Base-by-base conservation (phyloP, 2,113 vertebrate species). In the Sarotherodon lohbergeri region DNA sequence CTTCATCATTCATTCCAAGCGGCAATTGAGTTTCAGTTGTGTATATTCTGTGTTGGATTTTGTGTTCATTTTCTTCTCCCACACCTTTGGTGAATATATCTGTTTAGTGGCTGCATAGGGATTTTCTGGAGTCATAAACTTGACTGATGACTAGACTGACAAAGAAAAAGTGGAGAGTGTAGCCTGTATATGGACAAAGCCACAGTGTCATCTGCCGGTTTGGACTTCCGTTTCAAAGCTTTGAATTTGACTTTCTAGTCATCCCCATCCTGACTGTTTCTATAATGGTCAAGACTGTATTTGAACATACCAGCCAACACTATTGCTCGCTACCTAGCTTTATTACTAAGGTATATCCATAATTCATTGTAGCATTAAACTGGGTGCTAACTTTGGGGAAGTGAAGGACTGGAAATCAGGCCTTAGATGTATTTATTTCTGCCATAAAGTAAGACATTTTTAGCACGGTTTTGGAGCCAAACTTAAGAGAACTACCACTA, bases 51-150 rank as follows among this genome's bases (percentile, higher is more conserved):
- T 78, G 34, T 36, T 80, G 87, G 48, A 61, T 79, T 61, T 66
- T 36, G 7, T 84, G 78, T 81, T 90, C 12, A 89, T 91, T 85
- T 88, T 73, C 68, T 57, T 91, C 54, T 85, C 56, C 73, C 43
- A 50, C 73, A 87, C 29, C 79, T 71, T 27, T 79, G 55, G 56
- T 81, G 87, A 91, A 90, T 89, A 79, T 90, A 85, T 90, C 88
- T 91, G 54, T 85, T 88, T 90, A 84, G 82, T 84, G 39, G 56
- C 85, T 85, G 52, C 41, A 19, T 10, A 6, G 85, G 36, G 82
- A 81, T 78, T 78, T 78, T 29, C 73, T 32, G 16, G 6, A 78
- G 76, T 86, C 73, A 12, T 85, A 80, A 91, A 79, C 66, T 83
- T 86, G 63, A 87, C 76, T 85, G 57, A 90, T 78, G 54, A 81